phyloP scores from a whole-genome alignment of 2,113 vertebrate species.

The Gymnorhina tibicen region DNA sequence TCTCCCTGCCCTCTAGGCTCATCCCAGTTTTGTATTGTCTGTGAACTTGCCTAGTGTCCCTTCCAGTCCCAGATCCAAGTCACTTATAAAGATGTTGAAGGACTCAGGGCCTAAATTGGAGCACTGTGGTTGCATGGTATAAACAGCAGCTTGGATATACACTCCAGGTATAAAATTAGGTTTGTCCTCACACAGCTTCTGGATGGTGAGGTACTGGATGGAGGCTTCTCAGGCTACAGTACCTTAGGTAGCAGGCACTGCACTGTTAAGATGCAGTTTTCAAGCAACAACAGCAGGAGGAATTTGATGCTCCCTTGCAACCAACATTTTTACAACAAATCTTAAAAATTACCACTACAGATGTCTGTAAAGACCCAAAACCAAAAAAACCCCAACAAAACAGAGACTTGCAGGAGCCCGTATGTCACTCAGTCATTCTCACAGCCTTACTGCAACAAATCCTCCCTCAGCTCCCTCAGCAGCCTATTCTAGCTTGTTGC shows the following conservation, averaged over 20 bases:
- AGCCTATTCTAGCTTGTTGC: background rate
- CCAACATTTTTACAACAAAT: background rate
- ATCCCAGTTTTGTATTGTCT: background rate
- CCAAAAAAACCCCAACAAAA: background rate
- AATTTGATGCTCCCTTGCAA: background rate
- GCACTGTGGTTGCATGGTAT: background rate
- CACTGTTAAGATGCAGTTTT: background rate
- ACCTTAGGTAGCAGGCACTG: background rate
- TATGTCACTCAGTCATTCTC: background rate
- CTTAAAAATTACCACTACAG: background rate
- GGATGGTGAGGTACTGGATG: background rate
- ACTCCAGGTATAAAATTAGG: background rate
- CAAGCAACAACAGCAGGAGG: background rate
- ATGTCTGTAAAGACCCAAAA: background rate
- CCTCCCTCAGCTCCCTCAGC: background rate
- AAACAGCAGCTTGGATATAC: background rate
- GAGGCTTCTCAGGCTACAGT: background rate
- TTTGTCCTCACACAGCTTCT: background rate
- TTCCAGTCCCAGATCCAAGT: background rate
- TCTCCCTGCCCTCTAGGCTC: background rate
- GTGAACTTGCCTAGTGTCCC: background rate
- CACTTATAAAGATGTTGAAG: background rate
- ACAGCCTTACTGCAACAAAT: background rate
- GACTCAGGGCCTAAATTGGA: background rate
- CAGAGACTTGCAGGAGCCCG: background rate